A percentile compares a stretch with the other conserved stretches of the same genome.
These are phyloP conservation scores for Hydrocynus forskahlii DNA, from an alignment of 2,797 vertebrate genomes.

Conservation along the genomic window DNA sequence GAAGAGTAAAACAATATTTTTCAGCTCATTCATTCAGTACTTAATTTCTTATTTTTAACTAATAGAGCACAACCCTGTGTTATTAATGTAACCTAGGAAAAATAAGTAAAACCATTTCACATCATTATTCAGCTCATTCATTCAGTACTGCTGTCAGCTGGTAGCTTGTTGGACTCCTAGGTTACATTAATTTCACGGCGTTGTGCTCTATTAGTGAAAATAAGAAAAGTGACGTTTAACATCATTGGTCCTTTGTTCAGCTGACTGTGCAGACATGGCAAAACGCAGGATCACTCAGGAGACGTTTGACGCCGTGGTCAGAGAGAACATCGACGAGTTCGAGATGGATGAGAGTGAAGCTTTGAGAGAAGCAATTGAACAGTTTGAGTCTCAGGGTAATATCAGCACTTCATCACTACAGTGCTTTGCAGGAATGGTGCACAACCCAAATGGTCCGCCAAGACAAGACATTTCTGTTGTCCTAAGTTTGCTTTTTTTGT, in stretches of 20 bases:
- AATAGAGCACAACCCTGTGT: too few species aligned
- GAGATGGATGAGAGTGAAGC: slow-evolving; percentile 90
- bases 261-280: slow-evolving; percentile 75
- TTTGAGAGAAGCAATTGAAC: slow-evolving; percentile 86
- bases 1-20: too few species aligned
- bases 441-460: too few species aligned
- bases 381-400: slow-evolving; percentile 94
- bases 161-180: too few species aligned
- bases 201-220: background rate
- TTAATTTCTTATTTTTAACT: too few species aligned
- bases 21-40: too few species aligned
- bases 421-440: background rate
- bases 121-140: too few species aligned
- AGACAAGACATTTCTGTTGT: too few species aligned
- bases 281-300: slow-evolving; percentile 89
- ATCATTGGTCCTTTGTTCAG: background rate
- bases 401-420: background rate
- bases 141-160: too few species aligned
- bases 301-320: slow-evolving; percentile 90
- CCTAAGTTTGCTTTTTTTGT: too few species aligned
- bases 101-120: too few species aligned
- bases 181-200: background rate
- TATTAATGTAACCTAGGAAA: too few species aligned
- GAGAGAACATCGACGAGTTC: slow-evolving; percentile 91
- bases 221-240: background rate